Percentiles rank a stretch among this genome's conserved stretches.
phyloP scores from a whole-genome alignment of 2,797 vertebrate genomes.

The Sphenodon punctatus region DNA sequence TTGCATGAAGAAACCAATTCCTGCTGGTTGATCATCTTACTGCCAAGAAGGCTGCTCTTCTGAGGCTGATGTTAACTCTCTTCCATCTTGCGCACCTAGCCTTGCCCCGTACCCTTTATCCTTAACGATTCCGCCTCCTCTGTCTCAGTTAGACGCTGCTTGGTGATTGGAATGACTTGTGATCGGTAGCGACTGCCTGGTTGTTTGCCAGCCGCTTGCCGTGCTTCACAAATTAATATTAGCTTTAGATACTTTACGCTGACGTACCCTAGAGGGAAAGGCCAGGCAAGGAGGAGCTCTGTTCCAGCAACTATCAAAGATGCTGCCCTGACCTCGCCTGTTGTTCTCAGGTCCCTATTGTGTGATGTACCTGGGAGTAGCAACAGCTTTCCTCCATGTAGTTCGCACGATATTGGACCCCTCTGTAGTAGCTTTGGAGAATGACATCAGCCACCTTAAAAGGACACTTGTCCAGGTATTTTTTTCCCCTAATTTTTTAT shows the following conservation, averaged over 20 bases:
- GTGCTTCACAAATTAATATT: neutral
- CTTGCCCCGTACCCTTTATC: neutral
- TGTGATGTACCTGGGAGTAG: conserved; percentile 52
- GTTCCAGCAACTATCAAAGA: conserved; percentile 35
- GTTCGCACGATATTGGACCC: conserved; percentile 35
- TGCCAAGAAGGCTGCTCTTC: neutral
- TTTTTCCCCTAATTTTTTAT: conserved; percentile 31
- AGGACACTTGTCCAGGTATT: conserved; percentile 56
- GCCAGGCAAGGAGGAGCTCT: conserved; percentile 24
- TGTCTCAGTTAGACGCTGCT: neutral
- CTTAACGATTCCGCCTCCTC: neutral
- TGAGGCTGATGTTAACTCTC: neutral
- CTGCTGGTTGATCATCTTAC: neutral
- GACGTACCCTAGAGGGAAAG: neutral
- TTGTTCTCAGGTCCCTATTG: conserved; percentile 53
- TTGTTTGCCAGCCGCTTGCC: neutral
- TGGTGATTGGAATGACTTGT: neutral
- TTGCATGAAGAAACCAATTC: neutral
- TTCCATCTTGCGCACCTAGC: neutral
- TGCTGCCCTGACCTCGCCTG: conserved; percentile 54
- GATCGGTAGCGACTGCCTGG: neutral
- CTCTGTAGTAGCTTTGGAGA: conserved; percentile 57
- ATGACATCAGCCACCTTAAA: conserved; percentile 55
- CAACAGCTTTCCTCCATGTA: conserved; percentile 50
- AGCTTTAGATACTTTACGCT: neutral